Evolutionary conservation across 92 coral and sea anemone genomes (phyloP), one percentile per base, ranked within the genome.

Genomic region (Porites lobata): DNA sequence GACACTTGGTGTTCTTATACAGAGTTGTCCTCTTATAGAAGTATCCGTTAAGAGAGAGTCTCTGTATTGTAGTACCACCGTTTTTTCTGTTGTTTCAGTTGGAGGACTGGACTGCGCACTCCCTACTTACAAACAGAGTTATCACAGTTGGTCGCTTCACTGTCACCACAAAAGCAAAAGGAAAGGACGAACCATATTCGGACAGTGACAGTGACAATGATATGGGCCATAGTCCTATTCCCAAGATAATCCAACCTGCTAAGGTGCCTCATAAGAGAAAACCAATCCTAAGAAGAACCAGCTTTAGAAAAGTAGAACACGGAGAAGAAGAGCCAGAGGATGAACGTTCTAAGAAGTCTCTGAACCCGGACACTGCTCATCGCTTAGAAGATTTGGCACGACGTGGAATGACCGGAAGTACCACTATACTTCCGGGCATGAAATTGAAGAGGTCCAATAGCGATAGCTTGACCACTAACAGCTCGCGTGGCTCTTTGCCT

Each of bases 51-150:
- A 10, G 11, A 10, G 61, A 10, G 14, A 14, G 14, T 56, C 15
- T 4, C 11, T 10, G 15, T 14, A 10, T 56, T 56, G 11, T 9
- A 56, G 13, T 56, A 56, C 15, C 17, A 20, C 10, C 18, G 0
- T 18, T 19, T 15, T 53, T 76, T 57, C 20, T 64, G 11, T 50
- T 62, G 52, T n/a, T 85, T 22, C 86, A 97, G 99, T 95, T 97
- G 26, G 99, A 97, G 54, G 99, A 97, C 86, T 97, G 99, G 99
- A 97, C 99, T 1, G 85, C 92, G 15, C 99, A 97, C 15, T 91
- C 99, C 9, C 81, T 97, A 0, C 91, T 97, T 56, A 90, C 95
- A 11, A 94, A 97, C 89, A 90, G 99, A 47, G 92, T 94, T 1
- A 92, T 92, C 10, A 95, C 97, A 26, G 85, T 97, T 1, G 99